These are phyloP conservation scores for Lepidocolaptes lacrymiger DNA, from an alignment of 2,797 vertebrate species.

Conservation along the genomic window DNA sequence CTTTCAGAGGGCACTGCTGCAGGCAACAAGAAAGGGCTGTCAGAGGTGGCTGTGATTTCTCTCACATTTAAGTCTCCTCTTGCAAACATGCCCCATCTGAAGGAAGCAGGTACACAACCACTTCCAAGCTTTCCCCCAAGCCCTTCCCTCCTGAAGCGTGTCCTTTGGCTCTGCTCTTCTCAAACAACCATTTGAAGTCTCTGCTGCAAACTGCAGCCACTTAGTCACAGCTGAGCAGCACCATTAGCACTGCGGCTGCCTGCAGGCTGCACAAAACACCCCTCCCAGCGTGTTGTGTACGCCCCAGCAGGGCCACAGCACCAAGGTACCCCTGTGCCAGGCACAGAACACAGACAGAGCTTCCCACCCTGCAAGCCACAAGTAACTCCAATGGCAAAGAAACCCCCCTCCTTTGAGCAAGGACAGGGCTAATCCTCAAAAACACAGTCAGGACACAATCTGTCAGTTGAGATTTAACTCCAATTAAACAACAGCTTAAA, in stretches of 20 bases:
- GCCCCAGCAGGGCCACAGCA: background rate
- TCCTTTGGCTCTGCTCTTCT: background rate
- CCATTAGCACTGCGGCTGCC: background rate
- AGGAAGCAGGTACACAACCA: background rate
- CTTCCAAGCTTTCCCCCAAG: background rate
- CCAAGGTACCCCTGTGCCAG: background rate
- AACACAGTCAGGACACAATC: background rate
- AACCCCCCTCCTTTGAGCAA: background rate
- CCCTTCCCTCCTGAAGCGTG: background rate
- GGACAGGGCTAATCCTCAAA: background rate
- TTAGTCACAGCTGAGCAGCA: slow-evolving; percentile 42
- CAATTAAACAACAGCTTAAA: background rate
- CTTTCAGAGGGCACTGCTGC: background rate
- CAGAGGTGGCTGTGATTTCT: background rate
- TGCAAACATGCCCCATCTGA: background rate
- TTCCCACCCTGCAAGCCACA: background rate
- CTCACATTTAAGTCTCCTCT: background rate
- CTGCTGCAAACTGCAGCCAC: slow-evolving; percentile 15
- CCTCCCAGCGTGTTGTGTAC: background rate
- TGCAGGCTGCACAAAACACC: background rate
- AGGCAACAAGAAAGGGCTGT: background rate
- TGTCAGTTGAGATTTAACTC: slow-evolving; percentile 3
- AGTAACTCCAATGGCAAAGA: background rate
- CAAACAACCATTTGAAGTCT: background rate
- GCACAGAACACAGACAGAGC: background rate